These are phyloP conservation scores for Halichondria panicea DNA, from an alignment of 37 sponge, comb jelly and placozoan genomes.

Conservation along the genomic window DNA sequence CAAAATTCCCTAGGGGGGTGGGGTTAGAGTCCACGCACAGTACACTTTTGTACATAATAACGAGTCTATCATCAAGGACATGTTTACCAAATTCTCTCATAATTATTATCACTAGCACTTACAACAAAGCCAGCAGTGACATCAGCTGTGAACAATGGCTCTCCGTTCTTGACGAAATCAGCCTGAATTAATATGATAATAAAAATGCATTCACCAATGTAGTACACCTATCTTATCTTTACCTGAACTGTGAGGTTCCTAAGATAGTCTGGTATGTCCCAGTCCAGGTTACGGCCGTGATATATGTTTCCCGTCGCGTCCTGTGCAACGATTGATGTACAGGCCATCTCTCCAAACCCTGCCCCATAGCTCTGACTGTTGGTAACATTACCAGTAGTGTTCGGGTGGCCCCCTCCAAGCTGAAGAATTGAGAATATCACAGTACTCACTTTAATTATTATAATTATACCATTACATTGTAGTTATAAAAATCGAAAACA, in stretches of 20 bases:
- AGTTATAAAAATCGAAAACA: too few species aligned
- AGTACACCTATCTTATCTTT: not conserved
- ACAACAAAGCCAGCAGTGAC: slow-evolving; percentile 67
- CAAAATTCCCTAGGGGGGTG: slow-evolving; percentile 67
- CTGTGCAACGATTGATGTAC: slow-evolving; percentile 76
- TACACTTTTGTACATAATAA: not conserved
- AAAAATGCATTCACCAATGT: not conserved
- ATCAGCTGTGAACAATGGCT: slow-evolving; percentile 47
- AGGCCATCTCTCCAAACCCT: slow-evolving; percentile 19
- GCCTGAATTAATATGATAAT: slow-evolving; percentile 10
- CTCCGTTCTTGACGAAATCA: slow-evolving; percentile 28
- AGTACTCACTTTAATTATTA: too few species aligned
- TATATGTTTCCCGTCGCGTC: slow-evolving; percentile 14
- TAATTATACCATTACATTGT: too few species aligned
- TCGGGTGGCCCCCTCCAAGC: slow-evolving; percentile 77
- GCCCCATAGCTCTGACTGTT: not conserved
- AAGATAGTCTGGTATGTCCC: slow-evolving; percentile 68
- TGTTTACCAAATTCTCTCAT: not conserved
- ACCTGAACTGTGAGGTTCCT: slow-evolving; percentile 66
- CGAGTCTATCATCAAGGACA: not conserved
- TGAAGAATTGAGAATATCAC: not conserved
- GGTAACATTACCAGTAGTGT: slow-evolving; percentile 40
- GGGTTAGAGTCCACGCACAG: too few species aligned
- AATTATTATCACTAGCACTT: not conserved
- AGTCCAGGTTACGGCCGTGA: slow-evolving; percentile 79